These are phyloP conservation scores for Cynopterus sphinx DNA, from an alignment of 2,797 vertebrate species.

Conservation along the genomic window DNA sequence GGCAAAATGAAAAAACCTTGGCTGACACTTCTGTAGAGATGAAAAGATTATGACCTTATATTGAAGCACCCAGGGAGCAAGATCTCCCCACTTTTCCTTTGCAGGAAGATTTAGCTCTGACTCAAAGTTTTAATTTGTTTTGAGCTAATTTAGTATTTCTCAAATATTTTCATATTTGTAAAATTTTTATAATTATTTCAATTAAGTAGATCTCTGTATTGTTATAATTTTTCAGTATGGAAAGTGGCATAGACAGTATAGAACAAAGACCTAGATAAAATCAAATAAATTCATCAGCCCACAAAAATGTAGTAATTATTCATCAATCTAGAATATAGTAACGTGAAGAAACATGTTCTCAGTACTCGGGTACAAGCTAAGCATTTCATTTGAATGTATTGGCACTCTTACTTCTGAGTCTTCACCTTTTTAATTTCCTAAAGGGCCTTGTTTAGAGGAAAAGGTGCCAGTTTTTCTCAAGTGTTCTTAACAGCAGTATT, in stretches of 20 bases:
- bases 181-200: not conserved
- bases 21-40: not conserved
- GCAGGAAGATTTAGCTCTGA: not conserved
- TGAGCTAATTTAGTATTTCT: not conserved
- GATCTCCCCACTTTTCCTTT: not conserved
- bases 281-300: not conserved
- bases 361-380: not conserved
- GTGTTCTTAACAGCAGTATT: not conserved
- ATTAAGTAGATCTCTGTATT: not conserved
- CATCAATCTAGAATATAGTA: not conserved
- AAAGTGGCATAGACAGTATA: not conserved
- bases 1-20: not conserved
- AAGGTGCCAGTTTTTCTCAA: not conserved
- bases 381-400: not conserved
- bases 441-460: not conserved
- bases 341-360: not conserved
- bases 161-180: not conserved
- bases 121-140: not conserved
- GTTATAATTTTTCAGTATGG: not conserved
- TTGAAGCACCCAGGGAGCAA: not conserved
- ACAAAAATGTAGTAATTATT: not conserved
- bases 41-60: not conserved
- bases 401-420: not conserved
- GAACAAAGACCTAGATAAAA: not conserved
- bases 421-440: conserved; percentile 18